Evolutionary conservation across 2,888 invertebrate genomes (phyloP).

Genomic region (Bembecia ichneumoniformis): DNA sequence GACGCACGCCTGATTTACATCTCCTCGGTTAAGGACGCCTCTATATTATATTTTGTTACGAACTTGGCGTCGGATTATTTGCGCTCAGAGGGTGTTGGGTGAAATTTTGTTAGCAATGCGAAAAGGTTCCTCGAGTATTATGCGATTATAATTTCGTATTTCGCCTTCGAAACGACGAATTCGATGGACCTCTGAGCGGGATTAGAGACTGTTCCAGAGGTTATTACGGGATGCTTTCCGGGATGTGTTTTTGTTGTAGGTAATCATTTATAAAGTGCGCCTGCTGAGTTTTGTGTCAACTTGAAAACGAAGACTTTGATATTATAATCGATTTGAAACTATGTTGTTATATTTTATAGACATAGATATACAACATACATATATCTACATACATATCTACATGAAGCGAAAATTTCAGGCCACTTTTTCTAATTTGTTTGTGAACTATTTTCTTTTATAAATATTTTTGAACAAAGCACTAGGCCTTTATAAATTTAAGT

Average conservation of each 20-base stretch:
- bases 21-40: conserved; percentile 6
- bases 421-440: too few relatives aligned
- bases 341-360: too few relatives aligned
- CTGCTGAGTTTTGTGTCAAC: too few relatives aligned
- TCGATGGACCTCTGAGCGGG: conserved; percentile 6
- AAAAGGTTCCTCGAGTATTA: conserved; percentile 23
- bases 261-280: too few relatives aligned
- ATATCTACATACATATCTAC: too few relatives aligned
- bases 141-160: conserved; percentile 23
- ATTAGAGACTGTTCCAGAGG: not conserved
- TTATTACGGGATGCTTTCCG: not conserved
- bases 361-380: too few relatives aligned
- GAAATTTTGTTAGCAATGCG: conserved; percentile 27
- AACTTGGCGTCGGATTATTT: conserved; percentile 31
- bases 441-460: too few relatives aligned
- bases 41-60: conserved; percentile 25
- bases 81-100: conserved; percentile 20
- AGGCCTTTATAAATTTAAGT: too few relatives aligned
- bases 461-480: too few relatives aligned
- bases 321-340: too few relatives aligned
- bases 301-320: too few relatives aligned
- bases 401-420: too few relatives aligned
- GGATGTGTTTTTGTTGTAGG: not conserved
- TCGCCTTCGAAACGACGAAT: conserved; percentile 19
- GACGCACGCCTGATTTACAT: conserved; percentile 13